Evolutionary conservation across 2,888 invertebrate species (phyloP), one percentile per base, ranked within the genome.

Genomic region (Melolontha melolontha): DNA sequence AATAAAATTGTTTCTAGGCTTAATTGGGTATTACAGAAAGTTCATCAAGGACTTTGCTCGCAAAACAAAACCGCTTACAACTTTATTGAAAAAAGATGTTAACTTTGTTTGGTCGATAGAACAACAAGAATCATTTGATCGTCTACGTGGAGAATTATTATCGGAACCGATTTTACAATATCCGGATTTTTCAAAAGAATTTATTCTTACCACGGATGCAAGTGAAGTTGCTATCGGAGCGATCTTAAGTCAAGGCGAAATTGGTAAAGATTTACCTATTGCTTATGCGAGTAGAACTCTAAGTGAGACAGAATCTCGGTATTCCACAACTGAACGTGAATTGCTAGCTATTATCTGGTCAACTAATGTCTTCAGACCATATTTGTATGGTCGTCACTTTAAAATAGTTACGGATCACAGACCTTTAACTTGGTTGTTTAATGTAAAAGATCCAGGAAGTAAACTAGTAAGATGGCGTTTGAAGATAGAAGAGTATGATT

Each of bases 301-400:
- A 12, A 81, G 77, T 64, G 71, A 74, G 65, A 73, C 76, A 0
- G 80, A 81, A 75, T 39, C 34, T 5, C 82, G 80, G 55, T 83
- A n/a, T n/a, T n/a, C n/a, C n/a, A 83, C 80, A 0, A 82, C 73
- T 1, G 81, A 83, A 73, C 75, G 75, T 50, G 81, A 83, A 75
- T 67, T 54, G 40, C 17, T 59, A 16, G 59, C 59, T 6, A 44
- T 59, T 16, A 17, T 59, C 6, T 59, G 59, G 59, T n/a, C 41
- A 16, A 42, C 17, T 0, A 77, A 80, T 72, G 74, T 80, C 68
- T 83, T 81, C 68, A 27, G 80, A 44, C 79, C 81, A 4, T 83
- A 82, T 65, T 63, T 83, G 1, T 80, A 75, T 64, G 82, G 81
- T 10, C 73, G 75, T 41, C 72, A 78, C 68, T 83, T 82, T 63